Conservation (phyloP, 2,113 vertebrate genomes). For the Chaetodon auriga region DNA sequence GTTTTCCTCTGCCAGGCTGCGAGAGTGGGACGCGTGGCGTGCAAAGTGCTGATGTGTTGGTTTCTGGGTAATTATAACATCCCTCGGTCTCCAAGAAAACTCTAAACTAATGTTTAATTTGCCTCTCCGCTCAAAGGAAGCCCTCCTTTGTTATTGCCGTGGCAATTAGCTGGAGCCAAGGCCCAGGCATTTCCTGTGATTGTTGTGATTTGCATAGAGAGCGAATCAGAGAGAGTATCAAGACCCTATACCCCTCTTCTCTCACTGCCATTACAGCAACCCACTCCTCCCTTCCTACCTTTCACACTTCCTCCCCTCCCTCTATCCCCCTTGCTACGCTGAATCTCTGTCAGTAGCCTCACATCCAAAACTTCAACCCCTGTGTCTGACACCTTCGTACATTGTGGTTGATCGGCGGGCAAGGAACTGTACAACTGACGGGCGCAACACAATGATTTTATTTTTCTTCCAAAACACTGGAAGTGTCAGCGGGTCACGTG, state of each 20-base stretch:
- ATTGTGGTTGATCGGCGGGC: conserved; percentile 35
- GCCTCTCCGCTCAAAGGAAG: conserved; percentile 81
- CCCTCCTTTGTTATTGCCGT: conserved; percentile 83
- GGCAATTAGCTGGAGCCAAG: conserved; percentile 82
- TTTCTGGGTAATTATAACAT: conserved; percentile 85
- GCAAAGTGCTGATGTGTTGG: conserved; percentile 83
- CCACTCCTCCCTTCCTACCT: conserved; percentile 55
- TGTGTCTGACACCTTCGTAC: conserved; percentile 18
- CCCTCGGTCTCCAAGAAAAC: conserved; percentile 81
- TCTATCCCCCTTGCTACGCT: neutral
- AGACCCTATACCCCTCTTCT: conserved; percentile 54
- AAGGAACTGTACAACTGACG: conserved; percentile 38
- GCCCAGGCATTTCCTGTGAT: conserved; percentile 85
- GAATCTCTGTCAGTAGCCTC: conserved; percentile 68
- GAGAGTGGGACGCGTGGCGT: conserved; percentile 68
- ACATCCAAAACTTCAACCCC: conserved; percentile 60
- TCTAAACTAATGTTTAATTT: conserved; percentile 85
- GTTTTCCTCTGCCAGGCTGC: conserved; percentile 72
- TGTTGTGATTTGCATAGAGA: conserved; percentile 86
- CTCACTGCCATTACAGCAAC: conserved; percentile 28
- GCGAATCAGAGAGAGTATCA: conserved; percentile 76
- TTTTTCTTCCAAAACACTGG: conserved; percentile 5
- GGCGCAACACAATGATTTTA: conserved; percentile 19
- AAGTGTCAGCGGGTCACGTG: conserved; percentile 20
- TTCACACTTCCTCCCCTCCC: conserved; percentile 16